phyloP scores from a whole-genome alignment of 2,113 vertebrate genomes.

The Malurus cyaneus region DNA sequence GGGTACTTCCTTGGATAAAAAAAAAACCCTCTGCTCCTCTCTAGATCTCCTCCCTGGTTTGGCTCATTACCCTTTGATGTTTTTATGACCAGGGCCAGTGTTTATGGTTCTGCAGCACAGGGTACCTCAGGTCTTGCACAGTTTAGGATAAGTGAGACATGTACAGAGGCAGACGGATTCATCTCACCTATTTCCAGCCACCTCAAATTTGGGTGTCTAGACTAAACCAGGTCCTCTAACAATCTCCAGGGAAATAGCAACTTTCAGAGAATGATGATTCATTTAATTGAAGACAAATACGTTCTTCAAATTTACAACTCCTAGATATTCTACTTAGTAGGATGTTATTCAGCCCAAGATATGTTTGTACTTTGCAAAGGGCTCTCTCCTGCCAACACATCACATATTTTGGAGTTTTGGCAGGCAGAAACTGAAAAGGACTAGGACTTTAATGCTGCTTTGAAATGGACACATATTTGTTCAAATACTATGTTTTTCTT shows the following conservation, averaged over 20 bases:
- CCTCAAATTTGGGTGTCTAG: background rate
- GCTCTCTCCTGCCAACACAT: background rate
- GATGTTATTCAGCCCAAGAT: background rate
- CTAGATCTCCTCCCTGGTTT: background rate
- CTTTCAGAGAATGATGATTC: conserved; percentile 20
- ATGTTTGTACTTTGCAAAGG: background rate
- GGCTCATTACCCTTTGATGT: background rate
- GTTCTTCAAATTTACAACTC: background rate
- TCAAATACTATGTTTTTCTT: background rate
- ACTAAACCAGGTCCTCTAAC: background rate
- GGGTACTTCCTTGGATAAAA: background rate
- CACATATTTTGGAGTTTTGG: background rate
- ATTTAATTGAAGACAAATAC: conserved; percentile 8
- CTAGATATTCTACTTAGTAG: background rate
- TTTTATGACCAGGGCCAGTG: background rate
- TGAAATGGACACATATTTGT: background rate
- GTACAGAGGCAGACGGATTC: background rate
- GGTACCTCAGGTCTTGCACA: background rate
- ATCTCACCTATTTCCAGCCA: background rate
- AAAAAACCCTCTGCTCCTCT: background rate
- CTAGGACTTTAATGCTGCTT: background rate
- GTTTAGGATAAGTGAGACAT: background rate
- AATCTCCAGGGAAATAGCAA: background rate
- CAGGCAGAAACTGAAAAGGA: background rate
- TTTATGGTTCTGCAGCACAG: background rate